Evolutionary conservation across 2,113 vertebrate species (phyloP).

Genomic region (Dipodomys spectabilis): DNA sequence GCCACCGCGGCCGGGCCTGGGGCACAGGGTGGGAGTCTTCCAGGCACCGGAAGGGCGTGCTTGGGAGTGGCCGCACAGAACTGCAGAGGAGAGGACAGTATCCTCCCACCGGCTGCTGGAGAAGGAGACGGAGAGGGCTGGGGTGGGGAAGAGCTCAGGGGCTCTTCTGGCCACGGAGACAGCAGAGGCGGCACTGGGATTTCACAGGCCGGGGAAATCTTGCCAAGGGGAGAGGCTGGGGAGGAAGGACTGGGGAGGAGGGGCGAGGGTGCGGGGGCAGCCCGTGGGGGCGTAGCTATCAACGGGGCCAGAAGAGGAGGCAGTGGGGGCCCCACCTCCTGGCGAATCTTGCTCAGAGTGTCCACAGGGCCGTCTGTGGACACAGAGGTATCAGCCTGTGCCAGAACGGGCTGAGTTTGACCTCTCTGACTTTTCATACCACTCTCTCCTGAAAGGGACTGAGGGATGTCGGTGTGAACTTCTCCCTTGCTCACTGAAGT

Average conservation of each 20-base stretch:
- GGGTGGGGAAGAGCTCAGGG: constrained; percentile 80
- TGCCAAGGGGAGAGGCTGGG: constrained; percentile 87
- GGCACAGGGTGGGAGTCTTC: constrained; percentile 90
- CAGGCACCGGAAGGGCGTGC: constrained; percentile 95
- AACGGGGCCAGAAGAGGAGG: constrained; percentile 92
- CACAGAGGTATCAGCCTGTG: constrained; percentile 78
- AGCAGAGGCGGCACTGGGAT: constrained; percentile 77
- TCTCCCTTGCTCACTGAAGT: constrained; percentile 25
- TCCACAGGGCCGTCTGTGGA: constrained; percentile 81
- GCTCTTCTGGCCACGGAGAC: constrained; percentile 79
- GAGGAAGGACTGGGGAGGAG: constrained; percentile 82
- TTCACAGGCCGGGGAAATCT: constrained; percentile 82
- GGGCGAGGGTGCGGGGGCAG: constrained; percentile 80
- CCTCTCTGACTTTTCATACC: constrained; percentile 13
- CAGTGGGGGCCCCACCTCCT: constrained; percentile 94
- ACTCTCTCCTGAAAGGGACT: constrained; percentile 41
- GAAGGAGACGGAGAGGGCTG: constrained; percentile 86
- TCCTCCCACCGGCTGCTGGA: constrained; percentile 76
- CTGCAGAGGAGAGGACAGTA: constrained; percentile 92
- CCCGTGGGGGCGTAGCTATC: constrained; percentile 90
- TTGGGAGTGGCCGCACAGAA: constrained; percentile 98
- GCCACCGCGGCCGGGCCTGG: constrained; percentile 78
- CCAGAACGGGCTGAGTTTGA: constrained; percentile 63
- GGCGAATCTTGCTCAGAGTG: constrained; percentile 87
- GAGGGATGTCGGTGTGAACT: constrained; percentile 14